Evolutionary conservation across 2,797 vertebrate species (phyloP).

Genomic region (Orientallactaga sibirica): DNA sequence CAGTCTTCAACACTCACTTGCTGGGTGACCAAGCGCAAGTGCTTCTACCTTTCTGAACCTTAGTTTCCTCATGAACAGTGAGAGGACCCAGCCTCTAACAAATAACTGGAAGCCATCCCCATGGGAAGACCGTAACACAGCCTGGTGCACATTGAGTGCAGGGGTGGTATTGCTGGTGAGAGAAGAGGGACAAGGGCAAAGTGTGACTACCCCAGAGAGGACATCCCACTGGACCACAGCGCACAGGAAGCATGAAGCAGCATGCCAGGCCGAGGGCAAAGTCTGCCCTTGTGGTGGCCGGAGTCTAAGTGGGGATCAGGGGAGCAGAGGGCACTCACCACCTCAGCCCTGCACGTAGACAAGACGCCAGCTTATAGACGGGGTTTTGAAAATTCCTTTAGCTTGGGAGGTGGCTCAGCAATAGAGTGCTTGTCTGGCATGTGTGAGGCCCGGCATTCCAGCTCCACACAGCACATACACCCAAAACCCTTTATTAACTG

Average conservation of each 20-base stretch:
- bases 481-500: neutral
- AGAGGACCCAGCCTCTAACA: neutral
- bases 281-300: neutral
- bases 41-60: neutral
- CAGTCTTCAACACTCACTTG: neutral
- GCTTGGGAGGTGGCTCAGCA: neutral
- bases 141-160: neutral
- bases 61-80: slow-evolving; percentile 9
- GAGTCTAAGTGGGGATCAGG: neutral
- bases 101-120: too few relatives aligned
- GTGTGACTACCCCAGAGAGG: neutral
- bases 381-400: neutral
- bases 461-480: too few relatives aligned
- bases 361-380: neutral
- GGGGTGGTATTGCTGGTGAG: neutral
- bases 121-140: rapidly evolving
- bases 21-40: neutral
- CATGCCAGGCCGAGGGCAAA: too few relatives aligned
- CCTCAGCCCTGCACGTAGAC: neutral
- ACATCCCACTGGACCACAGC: neutral
- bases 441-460: neutral
- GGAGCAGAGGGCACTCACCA: neutral
- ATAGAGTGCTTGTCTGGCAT: neutral
- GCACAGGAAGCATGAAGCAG: neutral
- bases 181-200: neutral